Conservation (phyloP, 1,140 invertebrate species). For the Sarcophaga peregrina region DNA sequence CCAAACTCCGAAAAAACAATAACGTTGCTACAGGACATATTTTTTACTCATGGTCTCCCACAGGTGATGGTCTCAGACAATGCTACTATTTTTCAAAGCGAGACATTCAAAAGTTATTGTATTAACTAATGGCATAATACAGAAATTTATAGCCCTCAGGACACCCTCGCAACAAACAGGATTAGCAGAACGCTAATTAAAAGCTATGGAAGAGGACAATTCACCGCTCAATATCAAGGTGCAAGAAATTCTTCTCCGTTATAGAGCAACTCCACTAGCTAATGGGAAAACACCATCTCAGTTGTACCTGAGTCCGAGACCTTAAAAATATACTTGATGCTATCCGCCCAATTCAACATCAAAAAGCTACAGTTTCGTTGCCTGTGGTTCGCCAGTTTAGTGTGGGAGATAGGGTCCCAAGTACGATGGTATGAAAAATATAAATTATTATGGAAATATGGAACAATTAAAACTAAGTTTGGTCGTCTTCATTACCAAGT, state of each 20-base stretch:
- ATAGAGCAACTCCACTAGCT: conserved; percentile 39
- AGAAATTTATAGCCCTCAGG: conserved; percentile 17
- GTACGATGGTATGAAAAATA: conserved; percentile 19
- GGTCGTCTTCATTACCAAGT: not conserved
- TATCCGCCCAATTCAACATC: not conserved
- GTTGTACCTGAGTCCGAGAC: not conserved
- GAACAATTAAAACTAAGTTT: not conserved
- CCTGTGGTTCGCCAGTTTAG: not conserved
- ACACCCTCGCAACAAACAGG: not conserved
- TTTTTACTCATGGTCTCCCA: not conserved
- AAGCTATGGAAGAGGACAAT: conserved; percentile 22
- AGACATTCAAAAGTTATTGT: not conserved
- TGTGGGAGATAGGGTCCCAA: not conserved
- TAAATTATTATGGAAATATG: not conserved
- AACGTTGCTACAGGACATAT: not conserved
- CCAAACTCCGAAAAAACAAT: conserved; percentile 39
- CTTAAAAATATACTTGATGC: conserved; percentile 3
- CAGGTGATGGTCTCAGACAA: conserved; percentile 1
- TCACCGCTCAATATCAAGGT: not conserved
- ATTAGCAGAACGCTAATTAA: conserved; percentile 14
- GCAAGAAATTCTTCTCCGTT: conserved; percentile 36
- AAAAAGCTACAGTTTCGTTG: not conserved
- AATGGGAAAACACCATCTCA: conserved; percentile 29
- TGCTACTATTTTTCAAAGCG: conserved; percentile 23
- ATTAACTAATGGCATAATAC: not conserved